Conservation (phyloP, 2,888 invertebrate species). For the Tricholauxania praeusta region DNA sequence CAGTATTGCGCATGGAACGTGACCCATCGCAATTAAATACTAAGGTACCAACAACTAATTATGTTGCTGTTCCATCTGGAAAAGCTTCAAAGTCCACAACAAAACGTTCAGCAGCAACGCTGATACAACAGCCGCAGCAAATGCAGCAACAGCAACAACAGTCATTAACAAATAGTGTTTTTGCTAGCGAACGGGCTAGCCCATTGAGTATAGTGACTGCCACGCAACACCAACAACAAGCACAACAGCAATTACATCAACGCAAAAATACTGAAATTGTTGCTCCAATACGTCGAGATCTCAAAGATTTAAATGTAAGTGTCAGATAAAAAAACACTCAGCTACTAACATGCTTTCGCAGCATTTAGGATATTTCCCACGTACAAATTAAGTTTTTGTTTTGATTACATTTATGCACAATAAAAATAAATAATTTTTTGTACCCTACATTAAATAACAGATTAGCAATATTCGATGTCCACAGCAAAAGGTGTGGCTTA, state of each 20-base stretch:
- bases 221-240: constrained; percentile 35
- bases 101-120: constrained; percentile 26
- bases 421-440: no score
- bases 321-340: not conserved
- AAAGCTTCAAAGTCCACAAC: constrained; percentile 19
- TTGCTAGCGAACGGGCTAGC: constrained; percentile 19
- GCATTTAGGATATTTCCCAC: no score
- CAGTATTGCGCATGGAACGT: constrained; percentile 18
- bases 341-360: not conserved
- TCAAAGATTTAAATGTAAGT: constrained; percentile 69
- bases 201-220: constrained; percentile 29
- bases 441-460: no score
- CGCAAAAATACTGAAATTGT: constrained; percentile 70
- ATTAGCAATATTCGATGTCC: no score
- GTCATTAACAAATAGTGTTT: not conserved
- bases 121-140: constrained; percentile 28
- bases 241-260: constrained; percentile 45
- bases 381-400: no score
- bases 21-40: not conserved
- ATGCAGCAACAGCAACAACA: constrained; percentile 44
- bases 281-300: constrained; percentile 73
- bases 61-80: not conserved
- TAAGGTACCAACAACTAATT: not conserved
- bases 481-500: no score
- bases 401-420: no score